Conservation (phyloP, 1,140 invertebrate species). For the Scylla paramamosain region DNA sequence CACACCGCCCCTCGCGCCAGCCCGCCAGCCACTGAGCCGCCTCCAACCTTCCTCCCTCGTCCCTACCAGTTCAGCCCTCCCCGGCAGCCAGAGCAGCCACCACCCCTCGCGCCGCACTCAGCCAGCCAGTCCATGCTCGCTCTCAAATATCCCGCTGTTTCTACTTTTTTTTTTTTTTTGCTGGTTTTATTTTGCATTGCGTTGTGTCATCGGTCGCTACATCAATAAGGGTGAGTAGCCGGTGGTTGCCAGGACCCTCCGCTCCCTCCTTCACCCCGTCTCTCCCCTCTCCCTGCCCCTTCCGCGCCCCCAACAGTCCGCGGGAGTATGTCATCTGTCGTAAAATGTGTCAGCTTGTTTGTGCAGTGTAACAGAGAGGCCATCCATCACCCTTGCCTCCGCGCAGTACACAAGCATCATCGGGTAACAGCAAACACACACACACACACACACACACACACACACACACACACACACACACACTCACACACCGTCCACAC, state of each 20-base stretch:
- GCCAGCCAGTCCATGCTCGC: background rate
- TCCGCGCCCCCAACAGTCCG: background rate
- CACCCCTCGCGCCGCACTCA: background rate
- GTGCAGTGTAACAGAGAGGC: background rate
- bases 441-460: too few species aligned
- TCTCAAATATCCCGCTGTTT: background rate
- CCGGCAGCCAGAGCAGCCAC: background rate
- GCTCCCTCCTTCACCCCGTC: background rate
- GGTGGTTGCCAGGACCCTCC: background rate
- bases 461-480: background rate
- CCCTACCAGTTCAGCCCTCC: background rate
- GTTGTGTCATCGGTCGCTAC: too few species aligned
- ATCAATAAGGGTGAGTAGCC: too few species aligned
- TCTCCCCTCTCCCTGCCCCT: background rate
- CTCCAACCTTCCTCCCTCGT: background rate
- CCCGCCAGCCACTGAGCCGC: constrained; percentile 7
- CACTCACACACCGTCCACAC: background rate
- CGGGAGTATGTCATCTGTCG: background rate
- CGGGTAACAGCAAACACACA: background rate
- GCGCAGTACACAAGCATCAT: background rate
- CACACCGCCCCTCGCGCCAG: constrained; percentile 24
- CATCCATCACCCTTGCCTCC: background rate
- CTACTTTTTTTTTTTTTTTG: too few species aligned
- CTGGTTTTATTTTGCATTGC: too few species aligned
- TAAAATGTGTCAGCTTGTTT: constrained; percentile 21